phyloP scores from a whole-genome alignment of 1,140 invertebrate genomes.

The Lepidurus couesii region DNA sequence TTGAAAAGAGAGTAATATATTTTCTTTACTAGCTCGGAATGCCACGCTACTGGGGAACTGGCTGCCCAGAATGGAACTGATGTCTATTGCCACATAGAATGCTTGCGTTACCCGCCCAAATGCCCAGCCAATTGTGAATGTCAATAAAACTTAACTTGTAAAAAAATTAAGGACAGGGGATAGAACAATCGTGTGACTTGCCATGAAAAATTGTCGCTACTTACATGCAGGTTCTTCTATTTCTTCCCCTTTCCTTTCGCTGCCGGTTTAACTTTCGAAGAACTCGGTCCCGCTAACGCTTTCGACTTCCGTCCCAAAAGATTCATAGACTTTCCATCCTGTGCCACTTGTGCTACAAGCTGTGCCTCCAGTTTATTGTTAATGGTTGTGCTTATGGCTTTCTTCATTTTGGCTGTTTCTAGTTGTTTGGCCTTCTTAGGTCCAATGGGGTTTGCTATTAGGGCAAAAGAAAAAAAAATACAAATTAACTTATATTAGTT shows the following conservation, averaged over 20 bases:
- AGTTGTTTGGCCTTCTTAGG: conserved; percentile 29
- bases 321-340: conserved; percentile 30
- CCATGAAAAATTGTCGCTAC: neutral
- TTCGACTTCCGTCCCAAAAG: conserved; percentile 31
- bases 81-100: conserved; percentile 34
- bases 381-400: conserved; percentile 34
- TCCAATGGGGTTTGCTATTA: conserved; percentile 29
- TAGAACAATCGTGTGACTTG: neutral
- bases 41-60: conserved; percentile 31
- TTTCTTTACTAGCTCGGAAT: conserved; percentile 27
- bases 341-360: conserved; percentile 32
- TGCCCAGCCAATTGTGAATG: conserved; percentile 32
- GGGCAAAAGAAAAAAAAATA: neutral
- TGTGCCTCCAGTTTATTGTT: conserved; percentile 34
- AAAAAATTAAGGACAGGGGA: neutral
- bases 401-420: conserved; percentile 33
- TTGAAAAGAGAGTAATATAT: neutral
- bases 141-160: conserved; percentile 11
- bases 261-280: conserved; percentile 7
- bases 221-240: neutral
- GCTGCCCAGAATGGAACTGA: conserved; percentile 29
- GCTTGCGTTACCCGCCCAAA: conserved; percentile 33
- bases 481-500: neutral
- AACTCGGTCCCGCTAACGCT: conserved; percentile 14
- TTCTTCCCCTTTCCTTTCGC: neutral